phyloP scores from a whole-genome alignment of 2,888 invertebrate genomes.

The Cartodere bifasciata region DNA sequence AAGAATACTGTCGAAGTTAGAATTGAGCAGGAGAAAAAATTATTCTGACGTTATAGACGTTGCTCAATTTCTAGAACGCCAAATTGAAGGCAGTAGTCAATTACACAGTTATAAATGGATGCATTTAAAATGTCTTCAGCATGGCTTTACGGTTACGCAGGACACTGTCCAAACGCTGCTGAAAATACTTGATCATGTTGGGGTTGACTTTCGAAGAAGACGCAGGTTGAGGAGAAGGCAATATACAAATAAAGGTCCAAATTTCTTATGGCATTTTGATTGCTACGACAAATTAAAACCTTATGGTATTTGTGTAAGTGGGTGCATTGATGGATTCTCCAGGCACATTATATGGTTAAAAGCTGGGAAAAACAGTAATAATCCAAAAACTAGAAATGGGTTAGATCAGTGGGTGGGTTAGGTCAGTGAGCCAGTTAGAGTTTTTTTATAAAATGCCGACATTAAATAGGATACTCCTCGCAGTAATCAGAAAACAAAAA shows the following conservation, averaged over 20 bases:
- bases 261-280: conserved; percentile 9
- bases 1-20: background rate
- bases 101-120: conserved; percentile 8
- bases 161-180: conserved; percentile 2
- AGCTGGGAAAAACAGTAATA: conserved; percentile 2
- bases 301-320: conserved; percentile 9
- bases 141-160: conserved; percentile 2
- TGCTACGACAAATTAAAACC: conserved; percentile 9
- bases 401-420: too few relatives aligned
- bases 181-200: conserved; percentile 3
- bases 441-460: too few relatives aligned
- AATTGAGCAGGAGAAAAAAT: background rate
- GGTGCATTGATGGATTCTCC: conserved; percentile 8
- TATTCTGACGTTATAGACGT: conserved; percentile 1
- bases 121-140: conserved; percentile 8
- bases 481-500: too few relatives aligned
- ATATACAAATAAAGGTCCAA: conserved; percentile 3
- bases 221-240: conserved; percentile 5
- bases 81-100: conserved; percentile 1
- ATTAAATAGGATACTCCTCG: too few relatives aligned
- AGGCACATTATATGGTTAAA: conserved; percentile 7
- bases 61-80: background rate
- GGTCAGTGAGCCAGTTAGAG: too few relatives aligned
- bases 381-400: conserved; percentile 6
- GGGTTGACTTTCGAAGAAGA: conserved; percentile 1